Evolutionary conservation across 2,888 invertebrate species (phyloP).

Genomic region (Dromius quadrimaculatus): DNA sequence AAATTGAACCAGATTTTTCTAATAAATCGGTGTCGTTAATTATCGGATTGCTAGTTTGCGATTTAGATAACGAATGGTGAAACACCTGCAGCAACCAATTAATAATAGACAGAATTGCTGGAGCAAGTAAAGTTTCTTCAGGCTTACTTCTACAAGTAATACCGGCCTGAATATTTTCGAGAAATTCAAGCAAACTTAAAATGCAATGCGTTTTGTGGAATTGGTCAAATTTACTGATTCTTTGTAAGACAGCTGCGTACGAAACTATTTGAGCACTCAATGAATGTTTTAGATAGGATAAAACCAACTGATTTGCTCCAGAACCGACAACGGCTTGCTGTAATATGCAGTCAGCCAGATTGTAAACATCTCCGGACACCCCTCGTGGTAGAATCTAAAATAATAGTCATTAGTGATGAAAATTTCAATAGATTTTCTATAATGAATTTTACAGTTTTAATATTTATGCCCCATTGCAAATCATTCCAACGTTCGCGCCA

Average conservation of each 20-base stretch:
- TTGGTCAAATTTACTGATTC: slow-evolving; percentile 90
- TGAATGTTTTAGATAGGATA: slow-evolving; percentile 94
- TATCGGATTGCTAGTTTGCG: slow-evolving; percentile 58
- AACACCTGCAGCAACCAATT: slow-evolving; percentile 86
- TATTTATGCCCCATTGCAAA: slow-evolving; percentile 95
- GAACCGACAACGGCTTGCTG: slow-evolving; percentile 95
- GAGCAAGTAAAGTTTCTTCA: slow-evolving; percentile 88
- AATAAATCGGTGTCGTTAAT: slow-evolving; percentile 65
- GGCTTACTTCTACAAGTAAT: slow-evolving; percentile 83
- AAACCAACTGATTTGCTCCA: slow-evolving; percentile 89
- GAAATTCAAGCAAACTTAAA: slow-evolving; percentile 85
- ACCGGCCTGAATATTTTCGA: slow-evolving; percentile 76
- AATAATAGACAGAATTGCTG: slow-evolving; percentile 84
- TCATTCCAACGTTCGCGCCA: slow-evolving; percentile 98
- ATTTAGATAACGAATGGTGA: slow-evolving; percentile 66
- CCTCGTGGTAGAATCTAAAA: slow-evolving; percentile 81
- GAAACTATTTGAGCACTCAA: slow-evolving; percentile 91
- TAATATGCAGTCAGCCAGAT: slow-evolving; percentile 91
- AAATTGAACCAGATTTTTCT: slow-evolving; percentile 77
- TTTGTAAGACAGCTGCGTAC: slow-evolving; percentile 88
- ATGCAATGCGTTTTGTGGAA: slow-evolving; percentile 87
- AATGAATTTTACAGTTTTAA: slow-evolving; percentile 79
- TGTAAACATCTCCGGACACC: slow-evolving; percentile 94
- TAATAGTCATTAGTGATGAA: not conserved
- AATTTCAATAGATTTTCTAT: not conserved